Percentiles rank a stretch among this genome's conserved stretches.
These are phyloP conservation scores for Prionace glauca DNA, from an alignment of 2,797 vertebrate genomes.

Conservation along the genomic window DNA sequence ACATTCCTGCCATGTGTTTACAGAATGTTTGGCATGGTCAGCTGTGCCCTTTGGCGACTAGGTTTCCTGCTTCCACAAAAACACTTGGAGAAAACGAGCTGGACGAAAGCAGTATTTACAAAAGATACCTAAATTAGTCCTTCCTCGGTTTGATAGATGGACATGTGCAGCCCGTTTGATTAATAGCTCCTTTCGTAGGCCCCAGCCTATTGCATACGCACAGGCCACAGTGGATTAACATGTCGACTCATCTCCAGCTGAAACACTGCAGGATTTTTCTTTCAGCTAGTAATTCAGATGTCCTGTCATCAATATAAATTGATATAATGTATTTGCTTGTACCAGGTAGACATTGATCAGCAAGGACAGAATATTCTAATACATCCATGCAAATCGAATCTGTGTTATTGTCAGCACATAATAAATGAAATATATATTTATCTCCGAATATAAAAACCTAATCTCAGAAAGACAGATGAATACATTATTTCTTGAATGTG, in stretches of 20 bases:
- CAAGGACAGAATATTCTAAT: not conserved
- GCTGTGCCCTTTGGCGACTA: conserved; percentile 2
- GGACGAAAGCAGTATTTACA: conserved; percentile 41
- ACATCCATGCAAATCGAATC: not conserved
- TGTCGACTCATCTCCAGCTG: not conserved
- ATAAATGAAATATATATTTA: not conserved
- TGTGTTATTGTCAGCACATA: not conserved
- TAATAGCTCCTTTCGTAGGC: conserved; percentile 43
- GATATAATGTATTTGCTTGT: not conserved
- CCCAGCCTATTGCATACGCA: conserved; percentile 42
- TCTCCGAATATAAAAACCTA: not conserved
- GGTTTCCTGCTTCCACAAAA: not conserved
- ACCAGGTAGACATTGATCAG: not conserved
- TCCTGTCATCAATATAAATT: conserved; percentile 19
- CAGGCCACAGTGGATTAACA: conserved; percentile 42
- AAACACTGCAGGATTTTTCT: conserved; percentile 41
- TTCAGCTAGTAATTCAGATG: conserved; percentile 2
- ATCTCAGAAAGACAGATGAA: not conserved
- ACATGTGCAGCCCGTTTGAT: conserved; percentile 42
- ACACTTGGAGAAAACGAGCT: not conserved
- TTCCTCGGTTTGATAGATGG: conserved; percentile 46
- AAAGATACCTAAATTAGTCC: conserved; percentile 42
- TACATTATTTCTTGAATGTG: not conserved
- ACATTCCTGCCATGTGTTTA: conserved; percentile 24
- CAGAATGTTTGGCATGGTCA: conserved; percentile 29